Evolutionary conservation across 2,113 vertebrate species (phyloP).

Genomic region (Apeltes quadracus): DNA sequence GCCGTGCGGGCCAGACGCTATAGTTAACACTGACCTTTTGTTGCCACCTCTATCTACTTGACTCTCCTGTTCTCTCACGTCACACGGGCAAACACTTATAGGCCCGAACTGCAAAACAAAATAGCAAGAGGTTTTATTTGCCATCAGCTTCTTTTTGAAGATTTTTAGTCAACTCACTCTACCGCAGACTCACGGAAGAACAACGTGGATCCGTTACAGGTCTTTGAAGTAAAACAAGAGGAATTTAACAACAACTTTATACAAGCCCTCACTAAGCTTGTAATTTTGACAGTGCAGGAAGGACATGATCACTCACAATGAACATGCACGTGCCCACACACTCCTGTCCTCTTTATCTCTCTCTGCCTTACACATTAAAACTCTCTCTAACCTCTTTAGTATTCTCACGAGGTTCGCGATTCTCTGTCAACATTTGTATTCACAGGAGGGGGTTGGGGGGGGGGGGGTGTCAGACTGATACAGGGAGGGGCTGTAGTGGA

Average conservation of each 20-base stretch:
- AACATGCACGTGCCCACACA: not conserved
- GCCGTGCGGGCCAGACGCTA: constrained; percentile 22
- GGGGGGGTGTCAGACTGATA: constrained; percentile 49
- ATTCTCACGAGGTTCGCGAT: constrained; percentile 65
- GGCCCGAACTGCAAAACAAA: constrained; percentile 14
- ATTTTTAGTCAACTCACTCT: not conserved
- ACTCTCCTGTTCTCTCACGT: constrained; percentile 44
- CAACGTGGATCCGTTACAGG: not conserved
- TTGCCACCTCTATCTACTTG: constrained; percentile 35
- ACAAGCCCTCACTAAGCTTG: constrained; percentile 17
- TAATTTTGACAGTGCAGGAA: constrained; percentile 40
- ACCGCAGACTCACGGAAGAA: not conserved
- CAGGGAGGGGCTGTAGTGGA: constrained; percentile 52
- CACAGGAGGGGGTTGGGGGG: constrained; percentile 53
- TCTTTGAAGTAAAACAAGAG: constrained; percentile 17
- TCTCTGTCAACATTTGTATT: constrained; percentile 72
- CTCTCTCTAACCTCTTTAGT: constrained; percentile 56
- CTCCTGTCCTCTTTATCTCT: constrained; percentile 2
- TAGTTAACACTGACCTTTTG: constrained; percentile 44
- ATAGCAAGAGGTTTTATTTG: constrained; percentile 23
- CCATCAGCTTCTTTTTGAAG: constrained; percentile 21
- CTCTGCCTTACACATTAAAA: constrained; percentile 33
- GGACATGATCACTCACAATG: not conserved
- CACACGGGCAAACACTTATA: constrained; percentile 17
- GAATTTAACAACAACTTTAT: too few relatives aligned